A percentile compares a stretch with the other conserved stretches of the same genome.
phyloP scores from a whole-genome alignment of 37 sponge, comb jelly and placozoan genomes.

The Aphrocallistes beatrix region DNA sequence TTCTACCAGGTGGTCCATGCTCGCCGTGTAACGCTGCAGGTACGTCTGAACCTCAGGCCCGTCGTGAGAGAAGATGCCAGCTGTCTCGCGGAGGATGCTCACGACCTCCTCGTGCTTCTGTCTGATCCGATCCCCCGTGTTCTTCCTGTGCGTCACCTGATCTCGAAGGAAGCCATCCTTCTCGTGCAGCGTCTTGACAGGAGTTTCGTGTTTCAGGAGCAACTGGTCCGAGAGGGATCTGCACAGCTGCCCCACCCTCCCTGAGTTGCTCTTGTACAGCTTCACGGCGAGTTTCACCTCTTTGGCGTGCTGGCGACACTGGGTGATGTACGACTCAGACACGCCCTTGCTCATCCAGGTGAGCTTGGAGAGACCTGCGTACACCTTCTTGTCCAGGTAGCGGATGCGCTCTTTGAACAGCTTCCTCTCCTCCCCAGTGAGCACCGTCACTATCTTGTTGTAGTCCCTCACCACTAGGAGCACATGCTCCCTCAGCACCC shows the following conservation, averaged over 20 bases:
- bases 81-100: conserved; percentile 49
- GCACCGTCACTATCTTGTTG: conserved; percentile 70
- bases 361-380: conserved; percentile 85
- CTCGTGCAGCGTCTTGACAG: conserved; percentile 71
- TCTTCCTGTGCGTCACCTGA: conserved; percentile 57
- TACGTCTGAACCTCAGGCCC: conserved; percentile 62
- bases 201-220: background rate
- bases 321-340: conserved; percentile 62
- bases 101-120: conserved; percentile 65
- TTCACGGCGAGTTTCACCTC: conserved; percentile 24
- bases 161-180: conserved; percentile 70
- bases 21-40: conserved; percentile 76
- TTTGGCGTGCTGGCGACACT: conserved; percentile 72
- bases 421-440: conserved; percentile 65
- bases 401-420: conserved; percentile 77
- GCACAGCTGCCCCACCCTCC: background rate
- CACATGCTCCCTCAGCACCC: conserved; percentile 85
- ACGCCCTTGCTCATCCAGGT: conserved; percentile 91
- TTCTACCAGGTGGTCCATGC: conserved; percentile 87
- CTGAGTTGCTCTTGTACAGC: background rate
- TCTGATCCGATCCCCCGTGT: conserved; percentile 37
- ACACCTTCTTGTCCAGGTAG: conserved; percentile 81
- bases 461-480: conserved; percentile 88
- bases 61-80: conserved; percentile 66
- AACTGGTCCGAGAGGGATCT: background rate